Conservation (phyloP, 2,113 vertebrate species). For the Grus americana region DNA sequence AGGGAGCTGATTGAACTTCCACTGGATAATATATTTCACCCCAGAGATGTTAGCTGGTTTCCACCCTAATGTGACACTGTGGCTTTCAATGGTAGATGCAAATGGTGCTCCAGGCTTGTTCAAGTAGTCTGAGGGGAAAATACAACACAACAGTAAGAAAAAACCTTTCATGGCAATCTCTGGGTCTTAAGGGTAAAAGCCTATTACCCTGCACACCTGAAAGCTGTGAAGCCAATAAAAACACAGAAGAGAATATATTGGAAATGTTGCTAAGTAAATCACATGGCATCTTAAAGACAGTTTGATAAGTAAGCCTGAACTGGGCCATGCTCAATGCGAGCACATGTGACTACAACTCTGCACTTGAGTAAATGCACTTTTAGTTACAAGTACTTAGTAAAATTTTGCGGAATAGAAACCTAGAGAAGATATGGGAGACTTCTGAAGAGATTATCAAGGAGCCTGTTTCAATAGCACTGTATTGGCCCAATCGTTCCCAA, state of each 20-base stretch:
- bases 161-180: background rate
- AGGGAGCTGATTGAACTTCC: constrained; percentile 70
- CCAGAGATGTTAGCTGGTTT: constrained; percentile 70
- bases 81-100: constrained; percentile 69
- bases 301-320: background rate
- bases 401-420: background rate
- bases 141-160: background rate
- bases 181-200: background rate
- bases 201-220: background rate
- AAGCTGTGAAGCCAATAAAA: background rate
- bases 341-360: background rate
- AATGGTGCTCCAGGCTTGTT: constrained; percentile 66
- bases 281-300: background rate
- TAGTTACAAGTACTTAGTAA: background rate
- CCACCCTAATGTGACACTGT: constrained; percentile 73
- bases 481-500: background rate
- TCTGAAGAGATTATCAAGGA: background rate
- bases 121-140: constrained; percentile 51
- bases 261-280: background rate
- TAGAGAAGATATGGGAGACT: background rate
- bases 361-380: background rate
- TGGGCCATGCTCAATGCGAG: background rate
- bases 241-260: background rate
- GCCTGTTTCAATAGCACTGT: background rate
- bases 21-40: constrained; percentile 77